phyloP scores from a whole-genome alignment of 2,113 vertebrate species.

The Cyphomyrus discorhynchus region DNA sequence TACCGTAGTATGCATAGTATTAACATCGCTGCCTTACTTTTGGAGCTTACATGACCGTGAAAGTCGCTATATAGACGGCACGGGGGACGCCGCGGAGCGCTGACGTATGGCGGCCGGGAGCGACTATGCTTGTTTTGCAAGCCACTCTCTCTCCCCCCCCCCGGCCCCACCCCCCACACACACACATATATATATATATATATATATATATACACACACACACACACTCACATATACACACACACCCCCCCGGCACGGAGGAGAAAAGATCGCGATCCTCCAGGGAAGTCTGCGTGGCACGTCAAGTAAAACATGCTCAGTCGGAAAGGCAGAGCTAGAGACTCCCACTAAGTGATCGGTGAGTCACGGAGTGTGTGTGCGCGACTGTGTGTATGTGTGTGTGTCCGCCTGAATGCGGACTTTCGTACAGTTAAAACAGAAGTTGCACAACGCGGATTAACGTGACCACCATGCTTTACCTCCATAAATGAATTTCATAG shows the following conservation, averaged over 20 bases:
- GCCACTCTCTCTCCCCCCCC: conserved; percentile 16
- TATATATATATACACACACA: neutral
- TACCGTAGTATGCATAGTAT: neutral
- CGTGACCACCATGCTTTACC: conserved; percentile 19
- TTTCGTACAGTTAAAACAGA: conserved; percentile 25
- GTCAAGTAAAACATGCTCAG: conserved; percentile 21
- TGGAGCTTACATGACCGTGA: neutral
- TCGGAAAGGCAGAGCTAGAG: conserved; percentile 13
- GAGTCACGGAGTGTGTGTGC: neutral
- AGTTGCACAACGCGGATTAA: conserved; percentile 21
- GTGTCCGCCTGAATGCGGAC: neutral
- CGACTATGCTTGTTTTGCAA: conserved; percentile 18
- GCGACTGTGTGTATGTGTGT: neutral
- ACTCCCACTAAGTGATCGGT: conserved; percentile 17
- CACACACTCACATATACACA: neutral
- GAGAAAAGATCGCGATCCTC: conserved; percentile 23
- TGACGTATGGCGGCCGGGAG: neutral
- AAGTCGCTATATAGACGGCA: neutral
- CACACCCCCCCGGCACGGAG: neutral
- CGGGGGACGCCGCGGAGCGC: neutral
- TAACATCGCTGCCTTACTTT: neutral
- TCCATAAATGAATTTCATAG: neutral
- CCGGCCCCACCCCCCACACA: neutral
- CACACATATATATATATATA: neutral
- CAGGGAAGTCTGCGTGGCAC: conserved; percentile 32